Evolutionary conservation across 2,888 invertebrate genomes (phyloP).

Genomic region (Pterobdella sp.): DNA sequence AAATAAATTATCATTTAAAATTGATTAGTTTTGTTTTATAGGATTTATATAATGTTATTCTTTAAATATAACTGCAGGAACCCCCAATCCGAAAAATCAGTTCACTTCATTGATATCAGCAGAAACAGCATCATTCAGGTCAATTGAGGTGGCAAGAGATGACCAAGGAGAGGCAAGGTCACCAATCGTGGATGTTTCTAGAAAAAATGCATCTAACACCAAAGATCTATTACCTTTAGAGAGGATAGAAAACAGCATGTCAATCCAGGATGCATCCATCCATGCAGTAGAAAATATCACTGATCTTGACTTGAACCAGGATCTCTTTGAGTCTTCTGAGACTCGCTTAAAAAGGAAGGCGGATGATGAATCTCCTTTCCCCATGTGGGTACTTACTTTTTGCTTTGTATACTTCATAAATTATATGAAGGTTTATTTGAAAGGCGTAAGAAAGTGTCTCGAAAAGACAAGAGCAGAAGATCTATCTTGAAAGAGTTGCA

Average conservation of each 20-base stretch:
- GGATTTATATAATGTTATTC: too few species aligned
- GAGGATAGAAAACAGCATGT: background rate
- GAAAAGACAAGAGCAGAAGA: background rate
- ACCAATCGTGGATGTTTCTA: background rate
- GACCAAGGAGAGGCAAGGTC: background rate
- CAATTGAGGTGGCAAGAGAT: constrained; percentile 4
- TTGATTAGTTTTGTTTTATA: too few species aligned
- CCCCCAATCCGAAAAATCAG: background rate
- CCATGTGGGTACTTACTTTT: background rate
- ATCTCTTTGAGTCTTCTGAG: background rate
- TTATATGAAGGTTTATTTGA: background rate
- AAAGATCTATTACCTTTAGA: too few species aligned
- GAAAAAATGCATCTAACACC: background rate
- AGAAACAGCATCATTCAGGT: background rate
- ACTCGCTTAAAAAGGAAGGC: background rate
- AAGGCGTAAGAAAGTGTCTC: background rate
- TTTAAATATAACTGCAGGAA: too few species aligned
- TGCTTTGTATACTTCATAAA: background rate
- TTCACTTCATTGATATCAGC: background rate
- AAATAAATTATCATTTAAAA: too few species aligned
- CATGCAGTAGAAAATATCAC: background rate
- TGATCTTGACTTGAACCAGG: background rate
- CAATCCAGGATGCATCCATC: background rate
- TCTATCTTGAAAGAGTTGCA: background rate
- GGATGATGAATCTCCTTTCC: background rate